Evolutionary conservation across 2,113 vertebrate genomes (phyloP).

Genomic region (Aplodontia rufa): DNA sequence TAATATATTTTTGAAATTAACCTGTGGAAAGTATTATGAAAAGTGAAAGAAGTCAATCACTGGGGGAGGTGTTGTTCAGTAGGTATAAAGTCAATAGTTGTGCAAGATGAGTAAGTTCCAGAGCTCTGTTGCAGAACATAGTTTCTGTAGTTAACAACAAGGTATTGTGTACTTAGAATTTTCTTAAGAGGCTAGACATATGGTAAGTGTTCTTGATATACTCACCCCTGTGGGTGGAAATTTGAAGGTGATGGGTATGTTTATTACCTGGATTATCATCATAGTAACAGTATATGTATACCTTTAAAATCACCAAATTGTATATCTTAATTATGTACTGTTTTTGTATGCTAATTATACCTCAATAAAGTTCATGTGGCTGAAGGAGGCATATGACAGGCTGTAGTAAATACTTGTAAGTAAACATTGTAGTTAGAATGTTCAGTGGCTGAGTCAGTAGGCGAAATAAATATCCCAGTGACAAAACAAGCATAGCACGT

Average conservation of each 20-base stretch:
- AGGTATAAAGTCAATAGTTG: neutral
- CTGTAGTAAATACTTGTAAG: conserved; percentile 28
- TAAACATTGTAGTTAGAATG: too few relatives aligned
- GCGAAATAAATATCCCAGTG: conserved; percentile 5
- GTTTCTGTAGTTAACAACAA: neutral
- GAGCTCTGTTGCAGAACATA: neutral
- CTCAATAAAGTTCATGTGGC: neutral
- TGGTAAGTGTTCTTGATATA: neutral
- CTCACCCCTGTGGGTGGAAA: neutral
- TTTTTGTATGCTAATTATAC: neutral
- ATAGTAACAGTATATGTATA: neutral
- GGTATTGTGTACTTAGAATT: neutral
- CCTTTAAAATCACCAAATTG: neutral
- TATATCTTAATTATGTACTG: neutral
- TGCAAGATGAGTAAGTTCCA: neutral
- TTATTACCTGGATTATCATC: conserved; percentile 9
- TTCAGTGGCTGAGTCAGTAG: conserved; percentile 22
- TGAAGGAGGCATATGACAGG: neutral
- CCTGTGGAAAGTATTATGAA: neutral
- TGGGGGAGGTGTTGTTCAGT: neutral
- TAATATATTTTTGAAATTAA: conserved; percentile 10
- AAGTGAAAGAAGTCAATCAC: neutral
- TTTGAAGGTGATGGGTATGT: neutral
- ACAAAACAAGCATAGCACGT: conserved; percentile 26
- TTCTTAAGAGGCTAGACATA: neutral